phyloP scores from a whole-genome alignment of 2,113 vertebrate species.

The Stegastes partitus region DNA sequence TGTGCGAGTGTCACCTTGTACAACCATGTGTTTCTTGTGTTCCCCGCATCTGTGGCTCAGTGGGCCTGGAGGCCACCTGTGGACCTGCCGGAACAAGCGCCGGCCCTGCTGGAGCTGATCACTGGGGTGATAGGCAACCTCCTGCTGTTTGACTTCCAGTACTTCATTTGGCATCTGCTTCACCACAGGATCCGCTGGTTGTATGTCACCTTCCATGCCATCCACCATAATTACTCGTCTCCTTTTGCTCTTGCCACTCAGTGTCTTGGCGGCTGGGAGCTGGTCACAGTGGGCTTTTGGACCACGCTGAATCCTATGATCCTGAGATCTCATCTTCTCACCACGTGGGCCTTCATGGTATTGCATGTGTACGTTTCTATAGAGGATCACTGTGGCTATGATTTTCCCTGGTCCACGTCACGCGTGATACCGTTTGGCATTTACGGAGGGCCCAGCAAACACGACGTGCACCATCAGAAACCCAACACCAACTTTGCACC shows the following conservation, averaged over 20 bases:
- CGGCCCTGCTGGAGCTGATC: constrained; percentile 74
- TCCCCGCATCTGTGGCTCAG: constrained; percentile 82
- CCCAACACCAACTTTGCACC: constrained; percentile 81
- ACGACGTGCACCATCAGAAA: constrained; percentile 82
- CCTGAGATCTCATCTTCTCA: constrained; percentile 80
- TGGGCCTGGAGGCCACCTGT: constrained; percentile 84
- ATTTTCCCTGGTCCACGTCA: constrained; percentile 83
- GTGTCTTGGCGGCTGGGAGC: constrained; percentile 81
- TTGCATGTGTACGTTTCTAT: constrained; percentile 80
- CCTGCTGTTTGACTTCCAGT: constrained; percentile 86
- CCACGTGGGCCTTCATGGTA: constrained; percentile 82
- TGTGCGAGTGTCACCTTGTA: constrained; percentile 81
- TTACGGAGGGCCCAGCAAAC: constrained; percentile 81
- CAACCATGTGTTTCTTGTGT: constrained; percentile 82
- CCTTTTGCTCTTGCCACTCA: constrained; percentile 82
- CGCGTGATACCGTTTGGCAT: constrained; percentile 78
- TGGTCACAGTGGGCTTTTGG: constrained; percentile 82
- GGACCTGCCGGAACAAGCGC: constrained; percentile 78
- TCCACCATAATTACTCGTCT: constrained; percentile 79
- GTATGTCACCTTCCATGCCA: constrained; percentile 83
- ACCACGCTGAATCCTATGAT: constrained; percentile 80
- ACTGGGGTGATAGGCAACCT: constrained; percentile 77
- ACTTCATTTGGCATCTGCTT: constrained; percentile 85
- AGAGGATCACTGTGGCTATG: constrained; percentile 84
- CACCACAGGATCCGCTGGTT: constrained; percentile 83